Base-by-base conservation (phyloP, 2,113 vertebrate species). In the Leptocoma aspasia region DNA sequence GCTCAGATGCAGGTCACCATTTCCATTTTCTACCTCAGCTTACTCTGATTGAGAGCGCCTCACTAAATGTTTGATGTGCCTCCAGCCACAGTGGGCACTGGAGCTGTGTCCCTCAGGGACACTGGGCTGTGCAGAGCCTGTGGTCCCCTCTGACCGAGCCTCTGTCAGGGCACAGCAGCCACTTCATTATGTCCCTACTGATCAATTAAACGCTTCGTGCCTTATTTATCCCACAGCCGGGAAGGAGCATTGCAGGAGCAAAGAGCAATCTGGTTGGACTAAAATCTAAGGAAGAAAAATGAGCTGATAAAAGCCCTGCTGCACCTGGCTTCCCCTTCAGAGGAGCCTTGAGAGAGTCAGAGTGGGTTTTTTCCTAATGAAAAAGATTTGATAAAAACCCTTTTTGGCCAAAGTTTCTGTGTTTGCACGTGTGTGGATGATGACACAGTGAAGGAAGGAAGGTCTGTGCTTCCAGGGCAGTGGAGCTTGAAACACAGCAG, bases 211-310 rank as follows among this genome's bases (percentile, higher is more conserved):
- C 28, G 6, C 82, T 86, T 79, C 1, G 65, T n/a, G 77, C 92
- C 87, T 82, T 68, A 75, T 92, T 89, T 84, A 60, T 92, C 83
- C 83, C 39, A 0, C 60, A 15, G 50, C n/a, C 49, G 39, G 72
- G 64, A 54, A 71, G 57, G 80, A 79, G 68, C 26, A 5, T 39
- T 54, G 82, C 63, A 56, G 61, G 69, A 76, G 11, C 71, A 45
- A 59, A 70, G 68, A 88, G 10, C 82, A 75, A 53, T 35, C n/a
- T 7, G 42, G 33, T 59, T 70, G 44, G 77, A 63, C 77, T 63
- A 15, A 81, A 86, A 66, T 11, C 86, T 89, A 71, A 95, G 84
- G 83, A 95, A 94, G 93, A 92, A 95, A 96, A 95, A 92, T 70
- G 95, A 91, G 86, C 72, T 54, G 89, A 33, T 73, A 42, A 80